Percentiles rank a stretch among this genome's conserved stretches.
Evolutionary conservation across 2,113 vertebrate species (phyloP).

Genomic region (Neolamprologus longior): DNA sequence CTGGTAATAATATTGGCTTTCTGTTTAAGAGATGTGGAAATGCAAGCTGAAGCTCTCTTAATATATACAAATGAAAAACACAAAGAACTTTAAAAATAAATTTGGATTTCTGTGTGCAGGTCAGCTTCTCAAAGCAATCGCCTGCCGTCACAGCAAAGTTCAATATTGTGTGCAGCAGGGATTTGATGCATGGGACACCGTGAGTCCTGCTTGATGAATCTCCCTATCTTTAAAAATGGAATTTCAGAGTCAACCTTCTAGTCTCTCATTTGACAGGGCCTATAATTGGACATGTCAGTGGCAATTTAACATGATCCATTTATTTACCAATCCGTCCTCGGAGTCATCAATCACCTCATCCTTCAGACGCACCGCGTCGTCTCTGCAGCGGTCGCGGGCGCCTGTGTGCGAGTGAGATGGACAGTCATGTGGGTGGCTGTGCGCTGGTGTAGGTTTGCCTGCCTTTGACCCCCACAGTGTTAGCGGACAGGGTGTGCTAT

Average conservation of each 20-base stretch:
- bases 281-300: slow-evolving; percentile 71
- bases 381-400: neutral
- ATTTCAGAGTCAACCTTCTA: slow-evolving; percentile 48
- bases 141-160: slow-evolving; percentile 16
- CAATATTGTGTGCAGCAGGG: slow-evolving; percentile 7
- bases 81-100: neutral
- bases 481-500: slow-evolving; percentile 39
- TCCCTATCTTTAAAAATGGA: slow-evolving; percentile 50
- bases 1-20: neutral
- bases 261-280: slow-evolving; percentile 62
- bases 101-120: neutral
- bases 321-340: slow-evolving; percentile 64
- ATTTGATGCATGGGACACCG: slow-evolving; percentile 38
- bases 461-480: slow-evolving; percentile 42
- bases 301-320: slow-evolving; percentile 72
- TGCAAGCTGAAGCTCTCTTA: neutral
- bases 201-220: slow-evolving; percentile 57
- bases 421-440: neutral
- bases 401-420: neutral
- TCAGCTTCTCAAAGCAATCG: neutral
- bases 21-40: neutral
- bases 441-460: slow-evolving; percentile 2
- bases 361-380: neutral
- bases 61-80: neutral
- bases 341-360: slow-evolving; percentile 63